Evolutionary conservation across 2,113 vertebrate species (phyloP), one percentile per base, ranked within the genome.

Genomic region (Istiophorus platypterus): DNA sequence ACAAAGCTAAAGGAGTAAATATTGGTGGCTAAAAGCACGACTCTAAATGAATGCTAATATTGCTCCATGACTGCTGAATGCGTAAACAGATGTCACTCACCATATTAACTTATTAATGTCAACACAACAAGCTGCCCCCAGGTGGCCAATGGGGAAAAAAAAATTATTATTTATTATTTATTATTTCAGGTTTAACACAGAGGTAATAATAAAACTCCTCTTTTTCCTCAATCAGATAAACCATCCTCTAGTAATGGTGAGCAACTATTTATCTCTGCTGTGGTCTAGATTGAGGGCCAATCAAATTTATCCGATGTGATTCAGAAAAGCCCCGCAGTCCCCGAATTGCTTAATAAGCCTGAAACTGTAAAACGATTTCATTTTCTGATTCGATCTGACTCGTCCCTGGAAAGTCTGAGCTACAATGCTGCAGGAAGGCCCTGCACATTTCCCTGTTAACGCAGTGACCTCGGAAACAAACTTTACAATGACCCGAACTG

Each of bases 361-460:
- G 56, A 70, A 72, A 78, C 76, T 81, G 62, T 67, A 34, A 80
- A 88, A 73, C 37, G 5, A 85, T 84, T 84, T 76, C 14, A 88
- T 88, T 90, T 87, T 85, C 83, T 90, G 83, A 91, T 85, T 61
- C 70, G 73, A 89, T 88, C 76, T 64, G 37, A 85, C 69, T 57
- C 59, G 10, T 74, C 52, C 54, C 63, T 27, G 52, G 45, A 66
- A 47, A 51, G 24, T 42, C 41, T 17, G 58, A 45, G 73, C 47
- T 62, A 26, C n/a, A 26, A 5, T 22, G 26, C 18, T 39, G 49
- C 51, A 29, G 11, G 24, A 34, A 62, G 70, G 37, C 24, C 7
- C 42, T 13, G n/a, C 27, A 13, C 11, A 39, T 45, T 49, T 70
- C 24, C n/a, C 54, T 5, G 7, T 37, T 20, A 20, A 31, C 13